These are phyloP conservation scores for Caenorhabditis latens DNA, from an alignment of 1,140 invertebrate genomes.

Conservation along the genomic window DNA sequence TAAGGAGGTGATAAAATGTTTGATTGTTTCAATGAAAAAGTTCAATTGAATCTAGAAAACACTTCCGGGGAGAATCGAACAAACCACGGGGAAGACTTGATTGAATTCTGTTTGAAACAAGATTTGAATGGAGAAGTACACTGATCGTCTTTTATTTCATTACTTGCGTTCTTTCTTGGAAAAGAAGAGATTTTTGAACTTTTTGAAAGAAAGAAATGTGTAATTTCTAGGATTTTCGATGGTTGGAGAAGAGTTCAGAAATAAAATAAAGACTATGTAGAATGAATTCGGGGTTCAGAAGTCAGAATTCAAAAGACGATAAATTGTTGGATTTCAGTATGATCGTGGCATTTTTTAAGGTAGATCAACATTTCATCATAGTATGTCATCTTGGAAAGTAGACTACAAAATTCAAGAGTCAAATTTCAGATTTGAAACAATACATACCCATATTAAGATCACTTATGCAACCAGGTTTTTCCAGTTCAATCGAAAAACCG, in stretches of 20 bases:
- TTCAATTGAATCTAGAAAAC: background rate
- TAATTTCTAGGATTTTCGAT: background rate
- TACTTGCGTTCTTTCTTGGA: background rate
- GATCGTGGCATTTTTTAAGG: no score
- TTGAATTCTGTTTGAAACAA: background rate
- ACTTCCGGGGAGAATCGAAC: slow-evolving; percentile 18
- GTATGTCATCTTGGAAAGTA: no score
- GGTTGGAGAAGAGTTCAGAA: background rate
- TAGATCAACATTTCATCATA: no score
- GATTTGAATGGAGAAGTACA: background rate
- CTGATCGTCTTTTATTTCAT: slow-evolving; percentile 5
- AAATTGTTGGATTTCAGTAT: no score
- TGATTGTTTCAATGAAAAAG: background rate
- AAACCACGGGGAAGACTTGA: background rate
- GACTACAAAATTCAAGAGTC: no score
- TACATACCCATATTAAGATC: no score
- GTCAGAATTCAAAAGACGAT: no score
- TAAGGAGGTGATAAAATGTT: background rate
- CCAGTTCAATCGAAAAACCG: no score
- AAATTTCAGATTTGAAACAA: no score
- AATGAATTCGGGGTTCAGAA: no score
- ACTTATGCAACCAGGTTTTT: no score
- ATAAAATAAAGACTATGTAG: no score
- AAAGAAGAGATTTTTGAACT: background rate
- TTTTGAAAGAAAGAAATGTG: background rate